Evolutionary conservation across 2,888 invertebrate genomes (phyloP).

Genomic region (Oeneis ivallda): DNA sequence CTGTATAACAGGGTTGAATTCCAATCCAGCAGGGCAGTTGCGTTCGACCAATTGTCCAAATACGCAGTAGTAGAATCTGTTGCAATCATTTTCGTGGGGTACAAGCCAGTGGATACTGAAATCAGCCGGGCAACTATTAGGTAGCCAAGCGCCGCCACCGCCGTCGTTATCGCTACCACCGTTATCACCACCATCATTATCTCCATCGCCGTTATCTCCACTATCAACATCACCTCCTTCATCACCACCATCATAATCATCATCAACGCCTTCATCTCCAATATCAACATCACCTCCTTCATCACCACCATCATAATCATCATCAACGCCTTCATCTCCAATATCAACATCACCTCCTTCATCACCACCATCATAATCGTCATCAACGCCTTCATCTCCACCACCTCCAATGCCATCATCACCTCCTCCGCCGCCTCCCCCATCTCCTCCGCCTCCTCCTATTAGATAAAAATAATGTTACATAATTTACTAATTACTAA

Average conservation of each 20-base stretch:
- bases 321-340: slow-evolving; percentile 22
- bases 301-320: slow-evolving; percentile 16
- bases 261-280: slow-evolving; percentile 22
- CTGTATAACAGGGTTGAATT: slow-evolving; percentile 53
- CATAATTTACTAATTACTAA: too few relatives aligned
- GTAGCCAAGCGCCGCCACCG: slow-evolving; percentile 12
- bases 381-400: background rate
- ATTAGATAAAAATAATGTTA: too few relatives aligned
- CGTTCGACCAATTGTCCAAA: slow-evolving; percentile 49
- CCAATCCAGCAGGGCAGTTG: slow-evolving; percentile 48
- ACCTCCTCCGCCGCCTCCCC: too few relatives aligned
- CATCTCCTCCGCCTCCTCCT: too few relatives aligned
- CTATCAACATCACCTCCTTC: slow-evolving; percentile 1
- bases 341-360: slow-evolving; percentile 20
- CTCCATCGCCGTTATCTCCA: background rate
- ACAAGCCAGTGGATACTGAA: slow-evolving; percentile 36
- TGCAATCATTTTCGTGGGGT: slow-evolving; percentile 58
- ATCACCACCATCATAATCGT: slow-evolving; percentile 13
- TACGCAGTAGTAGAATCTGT: slow-evolving; percentile 61
- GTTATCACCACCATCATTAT: slow-evolving; percentile 10
- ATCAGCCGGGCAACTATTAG: slow-evolving; percentile 34
- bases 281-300: background rate
- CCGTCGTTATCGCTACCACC: background rate
- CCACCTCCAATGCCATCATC: too few relatives aligned
- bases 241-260: background rate